Conservation (phyloP, 2,888 invertebrate species). For the Nysson spinosus region DNA sequence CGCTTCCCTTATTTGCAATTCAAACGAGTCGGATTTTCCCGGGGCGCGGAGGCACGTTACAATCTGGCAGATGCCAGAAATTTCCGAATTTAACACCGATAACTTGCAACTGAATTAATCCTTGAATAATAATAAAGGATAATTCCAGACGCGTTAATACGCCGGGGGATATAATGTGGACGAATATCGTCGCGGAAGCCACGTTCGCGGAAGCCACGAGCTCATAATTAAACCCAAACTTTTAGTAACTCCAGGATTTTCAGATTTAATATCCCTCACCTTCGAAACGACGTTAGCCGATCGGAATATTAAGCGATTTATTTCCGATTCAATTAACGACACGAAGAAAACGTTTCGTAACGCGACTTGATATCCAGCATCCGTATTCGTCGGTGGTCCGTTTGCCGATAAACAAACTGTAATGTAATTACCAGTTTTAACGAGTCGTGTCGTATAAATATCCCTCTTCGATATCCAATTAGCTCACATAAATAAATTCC, state of each 20-base stretch:
- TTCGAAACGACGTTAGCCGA: no score
- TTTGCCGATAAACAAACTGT: not conserved
- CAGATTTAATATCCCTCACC: no score
- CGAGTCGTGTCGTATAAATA: slow-evolving; percentile 30
- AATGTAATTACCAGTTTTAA: slow-evolving; percentile 28
- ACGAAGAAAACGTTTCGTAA: not conserved
- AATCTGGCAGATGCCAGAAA: slow-evolving; percentile 49
- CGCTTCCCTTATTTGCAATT: slow-evolving; percentile 56
- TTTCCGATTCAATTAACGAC: slow-evolving; percentile 14
- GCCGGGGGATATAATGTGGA: slow-evolving; percentile 1
- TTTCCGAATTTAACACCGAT: slow-evolving; percentile 42
- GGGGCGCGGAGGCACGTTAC: not conserved
- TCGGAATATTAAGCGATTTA: no score
- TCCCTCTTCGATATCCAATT: slow-evolving; percentile 22
- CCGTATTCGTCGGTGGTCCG: not conserved
- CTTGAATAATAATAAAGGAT: slow-evolving; percentile 1
- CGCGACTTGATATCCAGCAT: not conserved
- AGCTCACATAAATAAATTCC: slow-evolving; percentile 10
- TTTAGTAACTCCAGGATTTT: no score
- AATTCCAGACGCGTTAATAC: not conserved
- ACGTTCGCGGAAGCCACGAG: not conserved
- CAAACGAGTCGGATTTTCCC: slow-evolving; percentile 47
- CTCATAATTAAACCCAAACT: no score
- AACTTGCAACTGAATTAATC: slow-evolving; percentile 43
- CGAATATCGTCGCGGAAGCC: slow-evolving; percentile 2